Evolutionary conservation across 2,797 vertebrate genomes (phyloP).

Genomic region (Sebastes kiyomatsui): DNA sequence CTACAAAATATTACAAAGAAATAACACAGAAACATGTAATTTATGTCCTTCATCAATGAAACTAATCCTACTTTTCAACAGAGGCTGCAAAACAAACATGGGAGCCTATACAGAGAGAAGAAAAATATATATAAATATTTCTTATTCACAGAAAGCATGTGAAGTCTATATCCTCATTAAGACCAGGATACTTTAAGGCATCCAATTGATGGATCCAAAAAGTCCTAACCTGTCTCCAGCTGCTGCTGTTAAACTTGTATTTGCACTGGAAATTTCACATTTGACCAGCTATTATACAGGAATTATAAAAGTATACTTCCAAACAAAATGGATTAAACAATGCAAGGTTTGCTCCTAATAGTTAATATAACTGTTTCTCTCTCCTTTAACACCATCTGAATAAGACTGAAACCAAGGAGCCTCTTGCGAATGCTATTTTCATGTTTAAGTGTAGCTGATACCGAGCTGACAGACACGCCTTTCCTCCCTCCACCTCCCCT

Average conservation of each 20-base stretch:
- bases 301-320: background rate
- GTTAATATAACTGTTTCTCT: background rate
- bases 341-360: background rate
- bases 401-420: background rate
- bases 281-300: background rate
- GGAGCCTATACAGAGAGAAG: no score
- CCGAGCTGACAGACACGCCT: slow-evolving; percentile 10
- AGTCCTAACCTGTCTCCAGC: no score
- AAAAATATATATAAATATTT: no score
- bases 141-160: no score
- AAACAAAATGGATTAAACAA: background rate
- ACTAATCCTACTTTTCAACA: no score
- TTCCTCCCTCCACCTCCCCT: slow-evolving; percentile 22
- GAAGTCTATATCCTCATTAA: no score
- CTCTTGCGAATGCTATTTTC: slow-evolving; percentile 7
- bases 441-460: slow-evolving; percentile 28
- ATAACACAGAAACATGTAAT: no score
- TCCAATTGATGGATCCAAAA: no score
- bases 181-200: no score
- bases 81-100: no score
- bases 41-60: no score
- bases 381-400: background rate
- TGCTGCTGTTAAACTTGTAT: background rate
- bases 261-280: background rate
- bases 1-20: no score